Conservation (phyloP, 2,113 vertebrate species). For the Salvelinus sp. region DNA sequence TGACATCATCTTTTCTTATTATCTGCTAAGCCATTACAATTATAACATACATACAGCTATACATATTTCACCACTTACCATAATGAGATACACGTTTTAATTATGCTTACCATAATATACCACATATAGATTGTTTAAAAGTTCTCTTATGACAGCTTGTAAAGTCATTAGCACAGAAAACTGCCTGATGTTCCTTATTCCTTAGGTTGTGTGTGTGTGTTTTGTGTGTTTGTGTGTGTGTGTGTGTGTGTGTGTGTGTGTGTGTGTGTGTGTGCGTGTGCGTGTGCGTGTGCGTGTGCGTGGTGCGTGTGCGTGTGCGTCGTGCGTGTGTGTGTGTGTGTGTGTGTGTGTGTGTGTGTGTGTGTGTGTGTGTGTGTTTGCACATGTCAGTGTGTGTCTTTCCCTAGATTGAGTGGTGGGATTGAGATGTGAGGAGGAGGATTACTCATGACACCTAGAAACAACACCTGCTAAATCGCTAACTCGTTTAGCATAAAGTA, state of each 20-base stretch:
- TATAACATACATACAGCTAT: too few species aligned
- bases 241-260: too few species aligned
- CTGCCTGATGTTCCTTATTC: too few species aligned
- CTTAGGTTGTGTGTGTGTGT: too few species aligned
- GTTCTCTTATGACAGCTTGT: not conserved
- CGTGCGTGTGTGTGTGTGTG: too few species aligned
- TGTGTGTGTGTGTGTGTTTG: not conserved
- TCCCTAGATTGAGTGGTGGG: conserved; percentile 49
- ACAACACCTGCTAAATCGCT: conserved; percentile 72
- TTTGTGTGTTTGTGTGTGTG: too few species aligned
- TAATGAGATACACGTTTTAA: too few species aligned
- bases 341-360: not conserved
- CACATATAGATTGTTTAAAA: not conserved
- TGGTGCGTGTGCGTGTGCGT: not conserved
- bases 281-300: not conserved
- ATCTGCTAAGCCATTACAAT: too few species aligned
- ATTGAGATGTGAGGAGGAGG: conserved; percentile 64
- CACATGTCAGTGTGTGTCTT: not conserved
- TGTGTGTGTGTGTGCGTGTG: not conserved
- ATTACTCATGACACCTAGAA: conserved; percentile 66
- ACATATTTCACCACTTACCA: too few species aligned
- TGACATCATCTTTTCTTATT: too few species aligned
- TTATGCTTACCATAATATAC: not conserved
- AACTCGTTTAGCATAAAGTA: conserved; percentile 73
- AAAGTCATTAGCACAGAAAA: not conserved